Conservation (phyloP, 1,140 invertebrate species). For the Drosophila navojoa region DNA sequence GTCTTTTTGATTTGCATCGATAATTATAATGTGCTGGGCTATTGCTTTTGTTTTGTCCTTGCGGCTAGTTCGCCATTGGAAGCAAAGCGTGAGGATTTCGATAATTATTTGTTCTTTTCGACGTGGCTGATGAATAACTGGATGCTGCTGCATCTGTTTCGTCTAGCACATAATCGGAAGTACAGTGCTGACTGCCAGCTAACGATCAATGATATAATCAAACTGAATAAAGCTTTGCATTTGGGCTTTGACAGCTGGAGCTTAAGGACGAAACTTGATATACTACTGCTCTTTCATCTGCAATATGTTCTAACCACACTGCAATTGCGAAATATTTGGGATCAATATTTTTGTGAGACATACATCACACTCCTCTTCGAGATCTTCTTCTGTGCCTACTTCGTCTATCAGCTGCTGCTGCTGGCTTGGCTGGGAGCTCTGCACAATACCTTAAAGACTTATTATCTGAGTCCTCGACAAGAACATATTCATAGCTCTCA, state of each 20-base stretch:
- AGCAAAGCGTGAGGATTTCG: background rate
- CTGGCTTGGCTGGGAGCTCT: constrained; percentile 4
- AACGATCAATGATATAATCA: background rate
- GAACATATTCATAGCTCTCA: background rate
- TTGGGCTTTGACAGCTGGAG: background rate
- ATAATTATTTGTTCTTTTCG: background rate
- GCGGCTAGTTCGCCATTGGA: too few relatives aligned
- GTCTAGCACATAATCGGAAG: background rate
- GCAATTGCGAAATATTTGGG: background rate
- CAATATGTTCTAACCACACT: background rate
- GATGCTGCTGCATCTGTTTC: background rate
- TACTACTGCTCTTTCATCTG: background rate
- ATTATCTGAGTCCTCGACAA: background rate
- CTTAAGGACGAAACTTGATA: background rate
- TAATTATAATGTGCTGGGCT: background rate
- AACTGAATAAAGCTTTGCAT: background rate
- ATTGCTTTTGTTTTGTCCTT: background rate
- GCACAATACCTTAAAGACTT: background rate
- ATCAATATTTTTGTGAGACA: too few relatives aligned
- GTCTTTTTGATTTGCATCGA: background rate
- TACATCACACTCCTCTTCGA: background rate
- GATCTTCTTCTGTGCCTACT: background rate
- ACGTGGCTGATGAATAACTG: background rate
- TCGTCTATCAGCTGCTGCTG: background rate
- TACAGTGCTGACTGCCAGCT: constrained; percentile 1